These are phyloP conservation scores for Maniola jurtina DNA, from an alignment of 1,140 invertebrate species.

Conservation along the genomic window DNA sequence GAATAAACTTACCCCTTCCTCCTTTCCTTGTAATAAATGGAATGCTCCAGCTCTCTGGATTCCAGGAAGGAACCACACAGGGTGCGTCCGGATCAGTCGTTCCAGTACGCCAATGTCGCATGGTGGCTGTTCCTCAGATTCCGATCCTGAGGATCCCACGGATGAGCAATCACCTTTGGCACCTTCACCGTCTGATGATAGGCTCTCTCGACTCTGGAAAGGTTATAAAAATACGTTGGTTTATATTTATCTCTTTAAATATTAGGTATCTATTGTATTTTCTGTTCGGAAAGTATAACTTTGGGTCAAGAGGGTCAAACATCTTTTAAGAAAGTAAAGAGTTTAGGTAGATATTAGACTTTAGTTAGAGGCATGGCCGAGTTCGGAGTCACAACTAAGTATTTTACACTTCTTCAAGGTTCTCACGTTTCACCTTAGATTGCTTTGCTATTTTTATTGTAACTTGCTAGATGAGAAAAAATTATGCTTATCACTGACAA, in stretches of 20 bases:
- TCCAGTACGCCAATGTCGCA: constrained; percentile 92
- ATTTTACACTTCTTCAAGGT: too few species aligned
- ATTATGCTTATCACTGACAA: too few species aligned
- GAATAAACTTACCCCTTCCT: constrained; percentile 88
- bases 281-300: too few species aligned
- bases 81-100: constrained; percentile 92
- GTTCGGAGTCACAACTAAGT: too few species aligned
- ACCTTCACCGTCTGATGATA: constrained; percentile 74
- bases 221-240: constrained; percentile 16
- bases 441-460: too few species aligned
- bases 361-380: too few species aligned
- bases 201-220: constrained; percentile 74
- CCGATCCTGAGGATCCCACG: constrained; percentile 66
- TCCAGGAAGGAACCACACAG: constrained; percentile 97
- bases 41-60: constrained; percentile 95
- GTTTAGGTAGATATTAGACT: too few species aligned
- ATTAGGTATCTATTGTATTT: too few species aligned
- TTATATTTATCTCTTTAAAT: neutral
- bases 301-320: too few species aligned
- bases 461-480: too few species aligned
- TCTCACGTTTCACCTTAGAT: too few species aligned
- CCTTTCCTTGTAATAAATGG: constrained; percentile 94
- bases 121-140: constrained; percentile 76
- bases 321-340: too few species aligned
- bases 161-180: constrained; percentile 74